Evolutionary conservation across 1,140 invertebrate genomes (phyloP).

Genomic region (Leucophenga varia): DNA sequence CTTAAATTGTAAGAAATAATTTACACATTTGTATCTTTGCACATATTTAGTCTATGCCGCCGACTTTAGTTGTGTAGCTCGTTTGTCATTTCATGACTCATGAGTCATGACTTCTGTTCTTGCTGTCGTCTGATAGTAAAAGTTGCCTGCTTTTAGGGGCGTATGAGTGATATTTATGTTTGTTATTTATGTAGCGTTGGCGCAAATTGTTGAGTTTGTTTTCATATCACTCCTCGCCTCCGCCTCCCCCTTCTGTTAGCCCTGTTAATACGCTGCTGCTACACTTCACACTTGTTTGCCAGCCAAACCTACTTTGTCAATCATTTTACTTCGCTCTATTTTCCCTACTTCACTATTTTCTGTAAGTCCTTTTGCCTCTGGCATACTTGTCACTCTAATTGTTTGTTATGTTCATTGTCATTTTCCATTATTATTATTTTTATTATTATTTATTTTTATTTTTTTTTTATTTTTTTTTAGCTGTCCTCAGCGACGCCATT

Average conservation of each 20-base stretch:
- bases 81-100: background rate
- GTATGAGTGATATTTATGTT: slow-evolving; percentile 52
- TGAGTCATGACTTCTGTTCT: no score
- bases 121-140: slow-evolving; percentile 35
- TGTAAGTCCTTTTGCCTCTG: no score
- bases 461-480: no score
- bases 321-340: no score
- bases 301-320: slow-evolving; percentile 3
- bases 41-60: no score
- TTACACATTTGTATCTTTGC: slow-evolving; percentile 43
- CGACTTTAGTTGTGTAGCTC: slow-evolving; percentile 3
- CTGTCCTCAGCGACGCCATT: no score
- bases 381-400: no score
- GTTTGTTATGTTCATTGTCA: no score
- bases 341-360: no score
- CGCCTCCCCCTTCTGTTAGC: slow-evolving; percentile 38
- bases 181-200: no score
- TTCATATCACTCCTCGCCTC: slow-evolving; percentile 39
- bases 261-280: slow-evolving; percentile 18
- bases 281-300: slow-evolving; percentile 7
- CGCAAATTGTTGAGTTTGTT: slow-evolving; percentile 46
- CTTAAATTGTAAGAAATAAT: slow-evolving; percentile 49
- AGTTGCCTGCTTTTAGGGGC: slow-evolving; percentile 25
- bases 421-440: no score
- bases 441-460: no score